Base-by-base conservation (phyloP, 2,113 vertebrate species). In the Rostratula benghalensis region DNA sequence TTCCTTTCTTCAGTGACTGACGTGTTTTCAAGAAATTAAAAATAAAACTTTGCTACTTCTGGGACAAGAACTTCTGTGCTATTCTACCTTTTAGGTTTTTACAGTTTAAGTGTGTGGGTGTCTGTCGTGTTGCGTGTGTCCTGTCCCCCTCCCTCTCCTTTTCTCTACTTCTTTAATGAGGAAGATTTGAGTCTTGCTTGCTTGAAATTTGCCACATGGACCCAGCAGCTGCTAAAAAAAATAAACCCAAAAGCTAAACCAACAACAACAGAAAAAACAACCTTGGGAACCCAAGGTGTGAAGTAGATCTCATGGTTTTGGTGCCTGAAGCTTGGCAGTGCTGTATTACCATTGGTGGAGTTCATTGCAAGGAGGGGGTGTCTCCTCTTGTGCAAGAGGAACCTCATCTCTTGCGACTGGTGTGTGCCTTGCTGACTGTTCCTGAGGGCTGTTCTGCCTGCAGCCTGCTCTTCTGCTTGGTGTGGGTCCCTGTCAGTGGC, bases 351-450 rank as follows among this genome's bases (percentile, higher is more conserved):
- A 24, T 27, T 1, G 3, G 5, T 54, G 65, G 35, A 56, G 41
- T 56, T 65, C 30, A 45, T 63, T 76, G n/a, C 14, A n/a, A 31
- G 71, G 31, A 75, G 10, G 4, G 9, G 17, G 3, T 43, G 64
- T 73, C 50, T 86, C 20, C 33, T 77, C 23, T 35, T 11, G 11
- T 21, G 37, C 31, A 37, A 77, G 75, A 67, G 25, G 30, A 19
- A 45, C 14, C 23, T 60, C 31, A 10, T 53, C 13, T 61, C 59
- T 53, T 12, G 27, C 6, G 7, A 17, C 5, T 3, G 3, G 11
- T 39, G 25, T 24, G 33, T 65, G 10, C 33, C 22, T 69, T 0
- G 0, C 33, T 0, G 1, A 18, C 13, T 9, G 10, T 18, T 73
- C 17, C 51, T 0, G 2, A 59, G 41, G 39, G 22, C 56, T 45